Percentiles rank a stretch among this genome's conserved stretches.
Evolutionary conservation across 2,888 invertebrate genomes (phyloP).

Genomic region (Ceraclea dissimilis): DNA sequence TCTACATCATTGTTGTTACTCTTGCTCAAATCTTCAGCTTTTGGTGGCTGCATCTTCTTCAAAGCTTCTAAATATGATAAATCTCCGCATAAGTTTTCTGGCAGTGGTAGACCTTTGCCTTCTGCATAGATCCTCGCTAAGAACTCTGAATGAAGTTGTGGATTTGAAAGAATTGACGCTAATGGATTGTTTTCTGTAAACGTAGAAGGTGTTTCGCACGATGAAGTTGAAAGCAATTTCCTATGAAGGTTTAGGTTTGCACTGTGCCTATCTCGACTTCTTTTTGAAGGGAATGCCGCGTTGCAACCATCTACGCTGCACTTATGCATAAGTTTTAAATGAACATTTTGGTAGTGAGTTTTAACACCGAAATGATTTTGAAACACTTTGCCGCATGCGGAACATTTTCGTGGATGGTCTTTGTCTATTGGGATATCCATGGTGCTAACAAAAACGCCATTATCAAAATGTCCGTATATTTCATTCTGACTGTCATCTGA

Average conservation of each 20-base stretch:
- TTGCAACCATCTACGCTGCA: slow-evolving; percentile 93
- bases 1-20: neutral
- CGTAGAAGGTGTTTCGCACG: slow-evolving; percentile 44
- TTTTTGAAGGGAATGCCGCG: slow-evolving; percentile 89
- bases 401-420: slow-evolving; percentile 85
- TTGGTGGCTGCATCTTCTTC: slow-evolving; percentile 32
- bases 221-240: slow-evolving; percentile 71
- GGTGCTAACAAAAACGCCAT: slow-evolving; percentile 62
- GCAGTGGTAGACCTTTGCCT: slow-evolving; percentile 50
- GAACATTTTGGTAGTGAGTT: slow-evolving; percentile 92
- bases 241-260: slow-evolving; percentile 86
- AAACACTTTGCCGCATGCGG: slow-evolving; percentile 87
- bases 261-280: slow-evolving; percentile 87
- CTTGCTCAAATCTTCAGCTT: slow-evolving; percentile 19
- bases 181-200: slow-evolving; percentile 40
- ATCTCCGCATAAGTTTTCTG: slow-evolving; percentile 38
- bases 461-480: slow-evolving; percentile 65
- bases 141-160: slow-evolving; percentile 70
- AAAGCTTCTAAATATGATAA: slow-evolving; percentile 39
- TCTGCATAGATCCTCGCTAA: slow-evolving; percentile 72
- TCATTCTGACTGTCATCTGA: slow-evolving; percentile 56
- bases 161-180: slow-evolving; percentile 47
- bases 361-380: slow-evolving; percentile 90
- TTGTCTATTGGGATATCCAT: slow-evolving; percentile 85
- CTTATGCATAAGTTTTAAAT: slow-evolving; percentile 91